A percentile compares a stretch with the other conserved stretches of the same genome.
These are phyloP conservation scores for Steatocranus sp. DNA, from an alignment of 2,797 vertebrate genomes.

Conservation along the genomic window DNA sequence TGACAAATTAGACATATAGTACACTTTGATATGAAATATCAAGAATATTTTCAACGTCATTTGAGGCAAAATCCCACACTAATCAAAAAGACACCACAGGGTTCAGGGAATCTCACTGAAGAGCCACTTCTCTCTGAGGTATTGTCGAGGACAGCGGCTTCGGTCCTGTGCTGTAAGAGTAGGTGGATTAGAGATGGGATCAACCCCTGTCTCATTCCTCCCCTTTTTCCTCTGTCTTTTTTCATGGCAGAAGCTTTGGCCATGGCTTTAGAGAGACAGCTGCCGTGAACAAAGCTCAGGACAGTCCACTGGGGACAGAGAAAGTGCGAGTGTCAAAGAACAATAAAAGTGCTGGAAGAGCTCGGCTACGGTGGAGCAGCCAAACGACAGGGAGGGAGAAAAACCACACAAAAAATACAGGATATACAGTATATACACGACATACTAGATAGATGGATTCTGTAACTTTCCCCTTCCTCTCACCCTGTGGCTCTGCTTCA, in stretches of 20 bases:
- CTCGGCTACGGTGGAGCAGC: conserved; percentile 23
- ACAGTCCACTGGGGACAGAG: conserved; percentile 36
- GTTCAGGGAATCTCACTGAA: conserved; percentile 10
- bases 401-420: conserved; percentile 8
- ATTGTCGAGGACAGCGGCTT: conserved; percentile 34
- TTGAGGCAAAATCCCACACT: conserved; percentile 12
- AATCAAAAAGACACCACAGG: background rate
- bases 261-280: conserved; percentile 61
- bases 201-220: conserved; percentile 20
- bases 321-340: conserved; percentile 49
- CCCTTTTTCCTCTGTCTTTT: background rate
- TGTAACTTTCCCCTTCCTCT: conserved; percentile 48
- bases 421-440: background rate
- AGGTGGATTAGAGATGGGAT: conserved; percentile 60
- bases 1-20: background rate
- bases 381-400: conserved; percentile 5
- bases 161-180: conserved; percentile 25
- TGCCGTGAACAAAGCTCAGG: conserved; percentile 63
- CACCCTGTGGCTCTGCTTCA: conserved; percentile 52
- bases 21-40: background rate
- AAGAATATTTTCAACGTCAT: background rate
- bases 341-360: conserved; percentile 51
- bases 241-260: conserved; percentile 52
- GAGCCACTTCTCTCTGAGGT: conserved; percentile 38
- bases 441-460: conserved; percentile 2